Evolutionary conservation across 2,113 vertebrate genomes (phyloP).

Genomic region (Henicopernis longicauda): DNA sequence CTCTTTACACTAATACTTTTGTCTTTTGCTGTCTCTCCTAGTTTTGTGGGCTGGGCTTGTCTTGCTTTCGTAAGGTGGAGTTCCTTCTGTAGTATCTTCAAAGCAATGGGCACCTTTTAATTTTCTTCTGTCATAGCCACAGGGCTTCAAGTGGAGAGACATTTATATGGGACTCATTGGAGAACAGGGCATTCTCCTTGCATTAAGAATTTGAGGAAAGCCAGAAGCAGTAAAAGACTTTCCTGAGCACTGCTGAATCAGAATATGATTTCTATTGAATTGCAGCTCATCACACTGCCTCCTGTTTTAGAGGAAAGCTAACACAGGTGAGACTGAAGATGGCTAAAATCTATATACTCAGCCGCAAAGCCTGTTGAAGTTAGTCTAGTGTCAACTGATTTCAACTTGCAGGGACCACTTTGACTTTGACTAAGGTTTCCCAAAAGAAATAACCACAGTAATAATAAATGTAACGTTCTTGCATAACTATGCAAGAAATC

Average conservation of each 20-base stretch:
- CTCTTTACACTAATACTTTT: not conserved
- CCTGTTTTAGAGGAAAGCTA: not conserved
- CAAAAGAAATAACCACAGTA: not conserved
- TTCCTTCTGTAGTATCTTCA: not conserved
- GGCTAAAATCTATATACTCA: not conserved
- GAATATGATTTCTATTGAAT: not conserved
- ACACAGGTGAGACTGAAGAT: not conserved
- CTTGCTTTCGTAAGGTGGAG: not conserved
- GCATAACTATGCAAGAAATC: not conserved
- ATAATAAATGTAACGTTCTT: not conserved
- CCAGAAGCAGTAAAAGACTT: not conserved
- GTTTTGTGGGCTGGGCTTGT: not conserved
- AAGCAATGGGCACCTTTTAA: not conserved
- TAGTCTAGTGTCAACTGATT: not conserved
- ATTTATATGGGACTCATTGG: not conserved
- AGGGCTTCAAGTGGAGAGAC: not conserved
- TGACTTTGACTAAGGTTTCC: not conserved
- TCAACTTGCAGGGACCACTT: not conserved
- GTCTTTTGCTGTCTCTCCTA: not conserved
- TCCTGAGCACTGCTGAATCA: not conserved
- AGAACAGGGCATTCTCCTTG: not conserved
- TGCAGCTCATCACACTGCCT: not conserved
- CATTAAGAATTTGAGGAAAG: not conserved
- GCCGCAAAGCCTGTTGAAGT: not conserved
- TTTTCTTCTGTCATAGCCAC: not conserved